Percentiles rank a stretch among this genome's conserved stretches.
phyloP scores from a whole-genome alignment of 2,888 invertebrate species.

The Polymixis flavicincta region DNA sequence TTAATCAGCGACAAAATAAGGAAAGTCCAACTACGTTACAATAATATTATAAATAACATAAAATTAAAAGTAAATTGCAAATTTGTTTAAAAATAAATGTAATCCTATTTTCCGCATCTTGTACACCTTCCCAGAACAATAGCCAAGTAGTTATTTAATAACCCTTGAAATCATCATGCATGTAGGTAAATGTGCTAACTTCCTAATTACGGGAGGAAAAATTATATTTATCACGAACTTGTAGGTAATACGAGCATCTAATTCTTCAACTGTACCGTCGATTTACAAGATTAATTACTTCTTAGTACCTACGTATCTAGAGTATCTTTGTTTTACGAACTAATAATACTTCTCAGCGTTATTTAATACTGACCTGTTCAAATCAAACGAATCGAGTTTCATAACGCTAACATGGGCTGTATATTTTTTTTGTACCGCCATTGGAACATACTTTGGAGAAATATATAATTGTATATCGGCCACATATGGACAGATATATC shows the following conservation, averaged over 20 bases:
- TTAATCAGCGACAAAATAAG: neutral
- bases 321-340: conserved; percentile 42
- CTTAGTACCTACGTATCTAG: conserved; percentile 19
- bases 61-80: neutral
- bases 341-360: conserved; percentile 30
- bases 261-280: conserved; percentile 53
- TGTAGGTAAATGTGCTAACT: conserved; percentile 24
- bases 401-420: conserved; percentile 1
- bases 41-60: neutral
- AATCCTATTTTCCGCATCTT: conserved; percentile 21
- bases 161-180: conserved; percentile 38
- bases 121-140: conserved; percentile 5
- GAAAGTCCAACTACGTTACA: neutral
- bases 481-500: conserved; percentile 16
- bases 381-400: conserved; percentile 35
- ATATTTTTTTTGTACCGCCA: conserved; percentile 21
- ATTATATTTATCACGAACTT: conserved; percentile 43
- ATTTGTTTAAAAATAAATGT: neutral
- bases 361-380: conserved; percentile 38
- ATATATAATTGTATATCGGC: conserved; percentile 29
- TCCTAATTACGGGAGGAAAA: conserved; percentile 45
- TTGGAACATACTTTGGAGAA: conserved; percentile 12
- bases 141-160: conserved; percentile 19
- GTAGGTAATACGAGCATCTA: conserved; percentile 44
- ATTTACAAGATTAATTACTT: conserved; percentile 57